Evolutionary conservation across 2,113 vertebrate species (phyloP).

Genomic region (Clarias macrocephalus): DNA sequence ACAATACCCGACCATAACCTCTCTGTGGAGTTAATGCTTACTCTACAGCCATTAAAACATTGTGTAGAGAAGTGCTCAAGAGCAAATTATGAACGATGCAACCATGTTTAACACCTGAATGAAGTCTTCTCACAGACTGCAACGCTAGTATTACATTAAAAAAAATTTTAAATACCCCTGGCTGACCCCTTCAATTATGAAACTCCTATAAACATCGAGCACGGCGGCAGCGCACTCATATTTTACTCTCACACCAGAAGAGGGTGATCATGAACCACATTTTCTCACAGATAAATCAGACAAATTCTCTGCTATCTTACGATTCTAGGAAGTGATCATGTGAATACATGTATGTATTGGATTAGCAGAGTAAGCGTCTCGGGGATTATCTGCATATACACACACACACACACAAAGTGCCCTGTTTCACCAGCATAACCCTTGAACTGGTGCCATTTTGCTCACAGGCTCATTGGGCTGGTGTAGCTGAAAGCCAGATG

Average conservation of each 20-base stretch:
- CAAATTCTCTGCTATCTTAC: not conserved
- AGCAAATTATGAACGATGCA: not conserved
- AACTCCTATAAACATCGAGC: not conserved
- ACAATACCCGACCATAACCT: not conserved
- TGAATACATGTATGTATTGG: not conserved
- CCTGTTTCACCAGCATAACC: not conserved
- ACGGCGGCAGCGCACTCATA: not conserved
- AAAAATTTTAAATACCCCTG: not conserved
- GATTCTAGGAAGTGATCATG: not conserved
- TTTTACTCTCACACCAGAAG: slow-evolving; percentile 35
- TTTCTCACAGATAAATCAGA: not conserved
- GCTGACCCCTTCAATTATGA: no score
- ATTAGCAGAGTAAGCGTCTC: slow-evolving; percentile 1
- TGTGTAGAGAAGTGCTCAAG: not conserved
- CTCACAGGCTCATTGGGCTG: not conserved
- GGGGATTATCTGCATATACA: not conserved
- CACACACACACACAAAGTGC: not conserved
- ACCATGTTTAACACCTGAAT: not conserved
- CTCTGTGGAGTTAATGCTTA: not conserved
- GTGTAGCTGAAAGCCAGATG: not conserved
- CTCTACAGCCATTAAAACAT: not conserved
- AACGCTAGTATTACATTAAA: no score
- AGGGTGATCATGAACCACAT: slow-evolving; percentile 41
- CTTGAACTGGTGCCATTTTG: not conserved
- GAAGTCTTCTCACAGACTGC: not conserved